A percentile compares a stretch with the other conserved stretches of the same genome.
Evolutionary conservation across 1,140 invertebrate species (phyloP).

Genomic region (Oreohelix idahoensis): DNA sequence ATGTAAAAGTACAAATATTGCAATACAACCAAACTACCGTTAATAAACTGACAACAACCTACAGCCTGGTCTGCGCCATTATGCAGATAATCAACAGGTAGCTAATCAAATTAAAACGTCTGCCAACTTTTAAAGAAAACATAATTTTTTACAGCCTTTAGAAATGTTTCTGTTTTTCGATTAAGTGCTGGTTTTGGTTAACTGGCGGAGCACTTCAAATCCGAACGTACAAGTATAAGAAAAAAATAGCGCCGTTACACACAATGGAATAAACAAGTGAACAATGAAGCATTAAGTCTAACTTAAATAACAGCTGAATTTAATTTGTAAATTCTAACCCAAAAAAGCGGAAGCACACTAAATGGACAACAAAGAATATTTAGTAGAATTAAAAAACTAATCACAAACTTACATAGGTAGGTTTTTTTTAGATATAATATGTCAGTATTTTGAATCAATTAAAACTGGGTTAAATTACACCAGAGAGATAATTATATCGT

Average conservation of each 20-base stretch:
- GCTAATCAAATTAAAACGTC: background rate
- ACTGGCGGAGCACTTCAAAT: background rate
- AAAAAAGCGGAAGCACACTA: background rate
- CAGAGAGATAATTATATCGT: background rate
- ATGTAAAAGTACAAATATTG: constrained; percentile 76
- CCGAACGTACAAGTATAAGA: background rate
- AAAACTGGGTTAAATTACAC: background rate
- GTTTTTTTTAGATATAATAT: background rate
- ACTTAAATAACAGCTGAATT: background rate
- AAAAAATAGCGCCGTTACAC: background rate
- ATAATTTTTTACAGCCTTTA: background rate
- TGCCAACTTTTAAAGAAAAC: background rate
- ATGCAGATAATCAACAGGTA: constrained; percentile 8
- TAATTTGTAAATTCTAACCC: background rate
- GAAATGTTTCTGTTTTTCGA: background rate
- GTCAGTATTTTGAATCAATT: background rate
- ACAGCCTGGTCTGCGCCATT: background rate
- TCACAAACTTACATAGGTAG: constrained; percentile 1
- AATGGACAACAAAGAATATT: constrained; percentile 3
- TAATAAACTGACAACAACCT: constrained; percentile 65
- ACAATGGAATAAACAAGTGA: background rate
- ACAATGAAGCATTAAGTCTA: background rate
- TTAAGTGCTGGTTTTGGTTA: background rate
- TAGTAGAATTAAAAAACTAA: background rate
- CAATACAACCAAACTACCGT: constrained; percentile 74